Conservation (phyloP, 2,113 vertebrate genomes). For the Corythoichthys haematopterus region DNA sequence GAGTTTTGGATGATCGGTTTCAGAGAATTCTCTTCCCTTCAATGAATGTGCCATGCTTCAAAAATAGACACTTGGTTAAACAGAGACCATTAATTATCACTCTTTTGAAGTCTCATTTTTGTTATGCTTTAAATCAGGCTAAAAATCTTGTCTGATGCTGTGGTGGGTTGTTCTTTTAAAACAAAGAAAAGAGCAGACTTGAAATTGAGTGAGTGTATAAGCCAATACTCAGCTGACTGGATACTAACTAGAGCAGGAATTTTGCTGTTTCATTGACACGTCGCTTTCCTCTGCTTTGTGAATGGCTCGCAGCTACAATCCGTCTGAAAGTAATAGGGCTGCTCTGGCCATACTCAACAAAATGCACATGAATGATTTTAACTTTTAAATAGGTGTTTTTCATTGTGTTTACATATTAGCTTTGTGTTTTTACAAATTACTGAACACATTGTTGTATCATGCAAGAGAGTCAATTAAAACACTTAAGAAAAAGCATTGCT, state of each 20-base stretch:
- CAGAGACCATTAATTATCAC: conserved; percentile 15
- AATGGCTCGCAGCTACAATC: neutral
- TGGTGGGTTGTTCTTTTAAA: neutral
- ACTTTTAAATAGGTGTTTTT: too few relatives aligned
- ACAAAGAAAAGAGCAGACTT: neutral
- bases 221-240: neutral
- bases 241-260: too few relatives aligned
- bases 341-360: neutral
- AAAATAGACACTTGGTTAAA: conserved; percentile 39
- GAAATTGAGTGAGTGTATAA: neutral
- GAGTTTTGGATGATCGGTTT: conserved; percentile 32
- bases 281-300: neutral
- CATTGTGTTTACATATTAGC: too few relatives aligned
- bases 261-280: too few relatives aligned
- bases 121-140: too few relatives aligned
- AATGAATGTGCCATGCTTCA: conserved; percentile 59
- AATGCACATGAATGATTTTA: too few relatives aligned
- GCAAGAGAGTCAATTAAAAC: too few relatives aligned
- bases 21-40: conserved; percentile 27
- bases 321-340: neutral
- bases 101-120: too few relatives aligned
- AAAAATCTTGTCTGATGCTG: too few relatives aligned
- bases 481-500: too few relatives aligned
- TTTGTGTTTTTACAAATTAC: too few relatives aligned
- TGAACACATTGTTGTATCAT: too few relatives aligned